A percentile compares a stretch with the other conserved stretches of the same genome.
phyloP scores from a whole-genome alignment of 2,888 invertebrate species.

The Drosophila ustulata region DNA sequence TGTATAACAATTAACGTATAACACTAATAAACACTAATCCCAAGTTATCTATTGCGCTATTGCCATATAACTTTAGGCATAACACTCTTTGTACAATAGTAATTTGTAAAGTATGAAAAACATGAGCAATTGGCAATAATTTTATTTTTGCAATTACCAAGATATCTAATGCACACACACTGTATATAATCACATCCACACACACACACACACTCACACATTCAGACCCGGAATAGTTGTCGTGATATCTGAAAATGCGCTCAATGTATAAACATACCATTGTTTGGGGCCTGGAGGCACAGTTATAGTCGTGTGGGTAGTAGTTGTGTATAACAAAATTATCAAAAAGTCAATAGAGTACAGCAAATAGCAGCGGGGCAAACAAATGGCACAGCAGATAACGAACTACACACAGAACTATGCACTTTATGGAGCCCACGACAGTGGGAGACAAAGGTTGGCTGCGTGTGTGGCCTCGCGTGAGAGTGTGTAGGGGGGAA shows the following conservation, averaged over 20 bases:
- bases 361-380: slow-evolving; percentile 47
- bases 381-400: slow-evolving; percentile 51
- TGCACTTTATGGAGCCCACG: slow-evolving; percentile 26
- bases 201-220: slow-evolving; percentile 1
- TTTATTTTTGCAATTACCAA: slow-evolving; percentile 7
- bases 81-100: slow-evolving; percentile 3
- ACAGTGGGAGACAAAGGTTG: slow-evolving; percentile 48
- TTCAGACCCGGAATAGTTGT: slow-evolving; percentile 4
- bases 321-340: slow-evolving; percentile 41
- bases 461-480: slow-evolving; percentile 1
- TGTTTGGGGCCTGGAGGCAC: slow-evolving; percentile 2
- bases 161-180: slow-evolving; percentile 2
- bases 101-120: background rate
- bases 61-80: too few relatives aligned
- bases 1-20: background rate
- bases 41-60: too few relatives aligned
- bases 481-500: background rate
- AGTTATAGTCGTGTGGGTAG: slow-evolving; percentile 7
- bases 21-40: background rate
- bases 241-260: slow-evolving; percentile 5
- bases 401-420: slow-evolving; percentile 37
- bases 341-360: slow-evolving; percentile 69
- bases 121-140: background rate
- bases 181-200: too few relatives aligned
- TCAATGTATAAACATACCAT: background rate